Conservation (phyloP, 2,113 vertebrate genomes). For the pig (Sus scrofa) region T2T-Sscrofa CM000830.6:63582001-63582500, state of each 20-base stretch:
- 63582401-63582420: neutral
- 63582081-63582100: neutral
- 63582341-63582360: neutral
- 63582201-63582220: neutral
- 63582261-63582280: neutral
- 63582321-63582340: neutral
- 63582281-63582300: neutral
- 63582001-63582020: neutral
- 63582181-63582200: conserved; percentile 17
- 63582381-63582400: neutral
- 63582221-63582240: neutral
- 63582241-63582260: neutral
- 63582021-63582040: neutral
- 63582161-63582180: conserved; percentile 65
- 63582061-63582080: conserved; percentile 48
- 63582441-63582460: neutral
- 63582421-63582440: neutral
- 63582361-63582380: neutral
- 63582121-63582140: conserved; percentile 57
- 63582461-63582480: neutral
- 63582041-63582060: neutral
- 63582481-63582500: conserved; percentile 16
- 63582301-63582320: neutral
- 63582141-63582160: neutral
- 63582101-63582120: neutral